These are phyloP conservation scores for Drosophila parvula DNA, from an alignment of 1,140 invertebrate genomes.

Conservation along the genomic window DNA sequence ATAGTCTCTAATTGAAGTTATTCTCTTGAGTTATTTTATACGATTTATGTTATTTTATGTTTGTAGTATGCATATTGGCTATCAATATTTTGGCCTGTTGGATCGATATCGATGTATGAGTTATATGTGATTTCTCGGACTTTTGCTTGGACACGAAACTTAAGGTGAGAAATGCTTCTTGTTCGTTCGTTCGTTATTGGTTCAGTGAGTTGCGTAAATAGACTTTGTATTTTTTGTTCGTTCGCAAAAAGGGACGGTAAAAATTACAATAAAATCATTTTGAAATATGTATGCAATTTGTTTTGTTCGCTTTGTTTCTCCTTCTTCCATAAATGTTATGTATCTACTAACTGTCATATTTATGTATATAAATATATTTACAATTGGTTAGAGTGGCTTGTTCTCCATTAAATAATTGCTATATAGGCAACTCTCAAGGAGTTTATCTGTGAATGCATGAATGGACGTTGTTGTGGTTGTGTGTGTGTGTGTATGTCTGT, in stretches of 20 bases:
- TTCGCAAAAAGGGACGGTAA: constrained; percentile 83
- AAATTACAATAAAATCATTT: constrained; percentile 84
- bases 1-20: constrained; percentile 67
- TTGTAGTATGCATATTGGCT: constrained; percentile 61
- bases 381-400: constrained; percentile 45
- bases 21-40: constrained; percentile 63
- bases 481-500: constrained; percentile 39
- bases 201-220: constrained; percentile 76
- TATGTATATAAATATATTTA: constrained; percentile 67
- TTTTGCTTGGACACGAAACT: constrained; percentile 44
- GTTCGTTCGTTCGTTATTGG: constrained; percentile 54
- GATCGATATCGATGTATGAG: constrained; percentile 61
- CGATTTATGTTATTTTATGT: constrained; percentile 31
- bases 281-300: constrained; percentile 68
- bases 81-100: constrained; percentile 77
- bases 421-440: constrained; percentile 60
- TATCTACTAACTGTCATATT: constrained; percentile 43
- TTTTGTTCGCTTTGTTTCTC: constrained; percentile 31
- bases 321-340: constrained; percentile 6
- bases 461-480: constrained; percentile 64
- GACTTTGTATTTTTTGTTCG: constrained; percentile 63
- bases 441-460: constrained; percentile 55
- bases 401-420: constrained; percentile 63
- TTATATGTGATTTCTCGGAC: constrained; percentile 40
- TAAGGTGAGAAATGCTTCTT: constrained; percentile 54